Percentiles rank a stretch among this genome's conserved stretches.
These are phyloP conservation scores for Macroteleia sp. DNA, from an alignment of 2,888 invertebrate genomes.

Conservation along the genomic window DNA sequence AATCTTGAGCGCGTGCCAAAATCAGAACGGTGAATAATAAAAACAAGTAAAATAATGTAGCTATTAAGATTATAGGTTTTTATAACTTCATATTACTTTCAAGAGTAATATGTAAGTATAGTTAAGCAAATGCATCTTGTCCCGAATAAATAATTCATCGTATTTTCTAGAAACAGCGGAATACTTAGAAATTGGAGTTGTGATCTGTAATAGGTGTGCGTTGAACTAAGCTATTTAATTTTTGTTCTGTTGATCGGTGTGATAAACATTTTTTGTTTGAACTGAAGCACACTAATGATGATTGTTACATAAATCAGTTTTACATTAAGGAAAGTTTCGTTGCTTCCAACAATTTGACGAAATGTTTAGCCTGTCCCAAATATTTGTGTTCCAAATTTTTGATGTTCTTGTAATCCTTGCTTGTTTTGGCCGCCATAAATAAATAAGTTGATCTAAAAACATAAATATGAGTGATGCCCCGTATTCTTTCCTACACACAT, in stretches of 20 bases:
- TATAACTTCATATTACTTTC: slow-evolving; percentile 8
- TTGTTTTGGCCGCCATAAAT: slow-evolving; percentile 9
- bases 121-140: slow-evolving; percentile 9
- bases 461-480: not conserved
- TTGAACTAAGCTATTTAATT: too few relatives aligned
- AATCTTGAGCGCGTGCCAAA: slow-evolving; percentile 41
- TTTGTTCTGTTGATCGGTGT: too few relatives aligned
- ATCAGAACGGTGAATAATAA: slow-evolving; percentile 10
- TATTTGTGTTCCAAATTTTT: slow-evolving; percentile 10
- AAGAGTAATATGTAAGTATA: too few relatives aligned
- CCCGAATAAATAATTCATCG: slow-evolving; percentile 36
- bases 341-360: too few relatives aligned
- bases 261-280: too few relatives aligned
- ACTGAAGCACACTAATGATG: too few relatives aligned
- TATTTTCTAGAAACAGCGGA: slow-evolving; percentile 25
- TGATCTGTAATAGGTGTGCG: too few relatives aligned
- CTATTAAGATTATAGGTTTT: slow-evolving; percentile 25
- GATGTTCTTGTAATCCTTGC: not conserved
- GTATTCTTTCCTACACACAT: not conserved
- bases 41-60: slow-evolving; percentile 29
- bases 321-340: too few relatives aligned
- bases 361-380: slow-evolving; percentile 5
- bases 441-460: not conserved
- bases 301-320: too few relatives aligned
- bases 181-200: not conserved